phyloP scores from a whole-genome alignment of 2,888 invertebrate genomes.

The Tupiocoris notatus region DNA sequence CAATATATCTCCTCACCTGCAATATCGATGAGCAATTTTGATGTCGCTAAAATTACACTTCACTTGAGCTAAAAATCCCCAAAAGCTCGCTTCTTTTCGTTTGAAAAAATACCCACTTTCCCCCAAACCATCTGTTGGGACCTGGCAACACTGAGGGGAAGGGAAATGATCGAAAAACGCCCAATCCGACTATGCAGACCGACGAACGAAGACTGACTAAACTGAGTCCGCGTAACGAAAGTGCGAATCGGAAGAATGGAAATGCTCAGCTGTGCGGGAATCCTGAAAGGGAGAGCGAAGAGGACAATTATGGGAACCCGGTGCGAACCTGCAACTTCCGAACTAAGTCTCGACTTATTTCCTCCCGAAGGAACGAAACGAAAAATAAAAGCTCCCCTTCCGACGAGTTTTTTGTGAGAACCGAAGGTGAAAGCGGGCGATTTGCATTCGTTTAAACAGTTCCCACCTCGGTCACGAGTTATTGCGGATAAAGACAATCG shows the following conservation, averaged over 20 bases:
- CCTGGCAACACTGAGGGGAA: no score
- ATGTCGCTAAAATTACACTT: no score
- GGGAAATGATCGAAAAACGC: no score
- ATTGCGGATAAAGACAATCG: no score
- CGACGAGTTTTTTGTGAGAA: no score
- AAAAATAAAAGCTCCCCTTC: background rate
- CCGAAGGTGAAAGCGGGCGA: background rate
- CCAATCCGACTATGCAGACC: no score
- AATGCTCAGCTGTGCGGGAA: background rate
- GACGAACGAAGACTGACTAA: background rate
- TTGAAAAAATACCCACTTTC: no score
- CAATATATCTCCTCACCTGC: no score
- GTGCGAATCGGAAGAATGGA: slow-evolving; percentile 24
- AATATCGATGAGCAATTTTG: no score
- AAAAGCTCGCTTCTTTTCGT: no score
- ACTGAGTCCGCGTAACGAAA: slow-evolving; percentile 2
- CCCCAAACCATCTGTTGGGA: no score
- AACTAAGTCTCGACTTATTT: background rate
- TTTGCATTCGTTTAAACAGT: background rate
- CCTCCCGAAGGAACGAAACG: background rate
- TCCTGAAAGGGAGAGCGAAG: background rate
- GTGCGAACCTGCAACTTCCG: background rate
- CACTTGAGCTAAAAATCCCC: no score
- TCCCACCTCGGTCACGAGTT: background rate
- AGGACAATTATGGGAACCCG: slow-evolving; percentile 34